Base-by-base conservation (phyloP, 2,888 invertebrate species). In the Andricus curvator region DNA sequence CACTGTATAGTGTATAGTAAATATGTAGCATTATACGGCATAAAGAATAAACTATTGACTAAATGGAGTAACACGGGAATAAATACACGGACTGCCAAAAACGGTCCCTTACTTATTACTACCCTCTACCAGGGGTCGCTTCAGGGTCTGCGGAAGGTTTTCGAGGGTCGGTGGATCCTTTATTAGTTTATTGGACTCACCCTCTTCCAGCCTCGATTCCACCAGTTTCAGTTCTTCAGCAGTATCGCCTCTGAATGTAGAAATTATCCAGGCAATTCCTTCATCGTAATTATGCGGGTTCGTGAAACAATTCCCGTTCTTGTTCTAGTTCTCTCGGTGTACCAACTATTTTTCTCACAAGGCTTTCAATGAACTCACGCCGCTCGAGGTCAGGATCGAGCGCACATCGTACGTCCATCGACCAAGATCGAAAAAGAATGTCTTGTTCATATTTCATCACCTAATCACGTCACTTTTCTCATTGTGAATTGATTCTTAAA, bases 361-460 rank as follows among this genome's bases (percentile, higher is more conserved):
- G 56, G 56, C 51, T 56, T 74, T 74, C 74, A 74, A 74, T 74
- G 74, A 74, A 74, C 74, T 56, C 37, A 15, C 25, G 74, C 29
- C n/a, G 33, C 33, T 74, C 74, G 74, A 33, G 74, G 74, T 74
- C 74, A 74, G 56, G 74, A 74, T 74, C 74, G 74, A 56, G 74
- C 33, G 56, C 20, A 74, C n/a, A 51, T 70, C 70, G 51, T 48
- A 56, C n/a, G 74, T 74, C 56, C 74, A 74, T 74, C 29, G 56
- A 74, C 51, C 74, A 74, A 33, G 33, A 33, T 74, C 56, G 4
- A n/a, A 4, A 11, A 8, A 74, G 13, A 56, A 29, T 68, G 11
- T 29, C 70, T 29, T 51, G 37, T 67, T 67, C 17, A 67, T n/a
- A 37, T 41, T 67, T 67, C 22, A 41, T 67, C n/a, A 67, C 37